Evolutionary conservation across 2,888 invertebrate genomes (phyloP), one percentile per base, ranked within the genome.

Genomic region (Dendrolimus houi): DNA sequence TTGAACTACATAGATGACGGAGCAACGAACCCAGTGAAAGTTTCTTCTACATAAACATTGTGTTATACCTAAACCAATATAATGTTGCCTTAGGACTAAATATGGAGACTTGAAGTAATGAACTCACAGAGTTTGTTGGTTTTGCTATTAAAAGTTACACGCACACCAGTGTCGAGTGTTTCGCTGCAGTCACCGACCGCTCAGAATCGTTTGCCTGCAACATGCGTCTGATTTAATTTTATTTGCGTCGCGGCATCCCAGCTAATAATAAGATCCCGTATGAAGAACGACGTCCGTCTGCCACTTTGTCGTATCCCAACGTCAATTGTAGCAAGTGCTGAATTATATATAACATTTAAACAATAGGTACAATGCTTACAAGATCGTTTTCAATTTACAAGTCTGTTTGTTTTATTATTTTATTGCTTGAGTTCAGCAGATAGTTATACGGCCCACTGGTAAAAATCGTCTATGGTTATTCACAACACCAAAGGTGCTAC

Each of bases 181-280:
- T 59, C 63, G 57, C 55, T 59, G 54, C 61, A 12, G 58, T 57
- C 62, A 58, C 52, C 60, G 62, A 47, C 29, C 29, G 29, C 29
- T 29, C 29, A 29, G 29, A 29, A 10, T 47, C 47, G 12, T 47
- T 47, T 9, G 47, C 47, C 63, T 58, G 56, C 61, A 60, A 63
- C 68, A 67, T 74, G 72, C 78, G 79, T 77, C 82, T 74, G 79
- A 74, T 75, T 75, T 72, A 68, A 74, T 79, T 80, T 80, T 83
- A 83, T 84, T 83, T 79, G 79, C 71, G 75, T 64, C 69, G 69
- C 69, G 73, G 77, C 79, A 75, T 75, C 78, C 68, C 66, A 59
- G 70, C 85, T 87, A 29, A 86, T 85, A 81, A 82, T 82, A 85
- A 86, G 83, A 81, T 71, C 67, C 67, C 70, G 72, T 68, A 71